These are phyloP conservation scores for Microctenopoma steveboyesi DNA, from an alignment of 2,797 vertebrate genomes.

Conservation along the genomic window DNA sequence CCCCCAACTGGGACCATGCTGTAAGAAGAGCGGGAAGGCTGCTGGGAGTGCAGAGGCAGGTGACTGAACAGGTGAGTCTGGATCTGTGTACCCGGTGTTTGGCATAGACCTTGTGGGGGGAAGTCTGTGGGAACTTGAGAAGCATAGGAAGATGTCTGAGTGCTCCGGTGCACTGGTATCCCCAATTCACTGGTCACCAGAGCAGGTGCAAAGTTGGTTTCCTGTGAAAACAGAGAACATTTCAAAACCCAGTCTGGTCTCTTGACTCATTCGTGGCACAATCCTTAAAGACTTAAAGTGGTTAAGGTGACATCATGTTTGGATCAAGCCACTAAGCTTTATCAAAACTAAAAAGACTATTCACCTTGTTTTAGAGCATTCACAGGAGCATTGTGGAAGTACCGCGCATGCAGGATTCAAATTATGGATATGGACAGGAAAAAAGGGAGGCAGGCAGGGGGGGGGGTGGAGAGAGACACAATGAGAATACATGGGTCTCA, in stretches of 20 bases:
- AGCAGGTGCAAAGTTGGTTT: conserved; percentile 28
- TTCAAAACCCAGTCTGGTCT: neutral
- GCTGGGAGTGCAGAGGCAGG: conserved; percentile 96
- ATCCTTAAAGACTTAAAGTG: neutral
- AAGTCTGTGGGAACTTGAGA: conserved; percentile 76
- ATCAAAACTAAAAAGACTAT: conserved; percentile 36
- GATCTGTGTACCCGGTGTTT: conserved; percentile 69
- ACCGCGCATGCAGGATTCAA: conserved; percentile 65
- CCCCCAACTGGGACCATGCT: conserved; percentile 93
- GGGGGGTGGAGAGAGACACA: conserved; percentile 47
- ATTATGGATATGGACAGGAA: conserved; percentile 41
- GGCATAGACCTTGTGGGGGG: conserved; percentile 59
- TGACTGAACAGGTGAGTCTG: conserved; percentile 94
- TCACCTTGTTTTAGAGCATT: conserved; percentile 63
- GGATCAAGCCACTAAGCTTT: conserved; percentile 1
- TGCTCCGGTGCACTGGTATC: conserved; percentile 75
- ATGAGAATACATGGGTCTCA: conserved; percentile 68
- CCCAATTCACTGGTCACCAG: conserved; percentile 60
- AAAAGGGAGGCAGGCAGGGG: conserved; percentile 33
- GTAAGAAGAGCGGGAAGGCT: conserved; percentile 87
- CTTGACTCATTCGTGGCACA: neutral
- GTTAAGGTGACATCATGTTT: neutral
- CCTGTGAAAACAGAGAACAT: conserved; percentile 59
- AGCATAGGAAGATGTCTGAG: conserved; percentile 77
- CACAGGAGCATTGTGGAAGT: conserved; percentile 65